These are phyloP conservation scores for Epicauta chinensis DNA, from an alignment of 1,140 invertebrate genomes.

Conservation along the genomic window DNA sequence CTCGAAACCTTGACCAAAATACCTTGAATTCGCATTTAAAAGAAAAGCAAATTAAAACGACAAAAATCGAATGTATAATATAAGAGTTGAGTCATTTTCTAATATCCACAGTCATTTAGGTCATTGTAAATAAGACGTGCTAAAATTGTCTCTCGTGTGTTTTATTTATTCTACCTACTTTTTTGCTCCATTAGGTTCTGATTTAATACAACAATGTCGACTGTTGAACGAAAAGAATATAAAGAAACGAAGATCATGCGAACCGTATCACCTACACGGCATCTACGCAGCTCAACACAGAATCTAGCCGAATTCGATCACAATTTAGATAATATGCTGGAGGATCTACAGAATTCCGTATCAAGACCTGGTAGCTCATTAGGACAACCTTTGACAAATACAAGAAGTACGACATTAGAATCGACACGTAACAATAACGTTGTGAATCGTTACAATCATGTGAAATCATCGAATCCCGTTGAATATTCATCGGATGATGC, in stretches of 20 bases:
- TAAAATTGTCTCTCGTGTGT: too few species aligned
- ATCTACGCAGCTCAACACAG: conserved; percentile 28
- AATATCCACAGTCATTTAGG: too few species aligned
- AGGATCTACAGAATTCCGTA: conserved; percentile 41
- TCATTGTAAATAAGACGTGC: too few species aligned
- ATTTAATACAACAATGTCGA: conserved; percentile 26
- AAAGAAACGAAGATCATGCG: conserved; percentile 35
- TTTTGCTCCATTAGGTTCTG: neutral
- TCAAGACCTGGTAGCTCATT: conserved; percentile 36
- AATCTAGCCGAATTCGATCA: conserved; percentile 37
- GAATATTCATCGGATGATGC: conserved; percentile 39
- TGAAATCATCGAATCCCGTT: conserved; percentile 34
- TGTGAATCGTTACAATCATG: conserved; percentile 28
- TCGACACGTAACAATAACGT: conserved; percentile 28
- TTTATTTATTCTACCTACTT: neutral
- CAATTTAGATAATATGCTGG: conserved; percentile 37
- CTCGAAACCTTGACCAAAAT: conserved; percentile 8
- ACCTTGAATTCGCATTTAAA: too few species aligned
- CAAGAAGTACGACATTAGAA: conserved; percentile 21
- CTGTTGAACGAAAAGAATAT: conserved; percentile 37
- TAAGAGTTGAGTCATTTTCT: too few species aligned
- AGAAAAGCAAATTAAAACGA: too few species aligned
- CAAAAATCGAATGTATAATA: too few species aligned
- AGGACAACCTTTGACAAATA: conserved; percentile 21
- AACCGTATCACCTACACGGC: conserved; percentile 32